phyloP scores from a whole-genome alignment of 2,888 invertebrate genomes.

The Pollenia angustigena region DNA sequence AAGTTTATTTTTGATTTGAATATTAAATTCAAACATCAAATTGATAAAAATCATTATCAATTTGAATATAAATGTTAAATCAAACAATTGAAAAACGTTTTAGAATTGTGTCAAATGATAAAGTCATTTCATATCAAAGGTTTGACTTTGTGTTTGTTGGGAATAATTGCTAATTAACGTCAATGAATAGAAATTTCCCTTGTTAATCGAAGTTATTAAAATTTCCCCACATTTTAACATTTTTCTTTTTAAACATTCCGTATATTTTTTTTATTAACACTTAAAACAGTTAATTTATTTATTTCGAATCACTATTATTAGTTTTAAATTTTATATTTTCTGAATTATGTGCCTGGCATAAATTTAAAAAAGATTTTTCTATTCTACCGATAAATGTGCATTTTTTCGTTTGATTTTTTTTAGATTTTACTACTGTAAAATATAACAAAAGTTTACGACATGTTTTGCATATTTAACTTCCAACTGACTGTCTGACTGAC shows the following conservation, averaged over 20 bases:
- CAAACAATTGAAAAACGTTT: too few species aligned
- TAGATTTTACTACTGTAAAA: conserved; percentile 47
- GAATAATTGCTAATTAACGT: too few species aligned
- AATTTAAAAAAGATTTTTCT: conserved; percentile 11
- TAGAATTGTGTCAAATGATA: too few species aligned
- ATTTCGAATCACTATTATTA: conserved; percentile 66
- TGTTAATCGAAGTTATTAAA: neutral
- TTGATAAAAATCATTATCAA: too few species aligned
- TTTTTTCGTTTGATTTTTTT: conserved; percentile 34
- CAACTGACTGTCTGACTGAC: neutral
- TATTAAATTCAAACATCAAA: too few species aligned
- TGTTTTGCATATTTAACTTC: conserved; percentile 63
- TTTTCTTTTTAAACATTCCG: conserved; percentile 12
- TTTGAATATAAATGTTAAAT: too few species aligned
- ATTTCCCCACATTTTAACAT: conserved; percentile 5
- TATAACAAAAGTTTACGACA: conserved; percentile 64
- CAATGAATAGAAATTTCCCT: too few species aligned
- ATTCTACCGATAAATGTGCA: neutral
- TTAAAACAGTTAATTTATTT: conserved; percentile 48
- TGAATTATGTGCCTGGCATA: conserved; percentile 67
- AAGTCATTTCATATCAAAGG: too few species aligned
- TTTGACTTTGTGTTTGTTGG: too few species aligned
- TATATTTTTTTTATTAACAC: neutral
- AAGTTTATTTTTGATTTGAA: too few species aligned
- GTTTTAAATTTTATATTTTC: conserved; percentile 68